Percentiles rank a stretch among this genome's conserved stretches.
phyloP scores from a whole-genome alignment of 2,113 vertebrate genomes.

The Geococcyx californianus region DNA sequence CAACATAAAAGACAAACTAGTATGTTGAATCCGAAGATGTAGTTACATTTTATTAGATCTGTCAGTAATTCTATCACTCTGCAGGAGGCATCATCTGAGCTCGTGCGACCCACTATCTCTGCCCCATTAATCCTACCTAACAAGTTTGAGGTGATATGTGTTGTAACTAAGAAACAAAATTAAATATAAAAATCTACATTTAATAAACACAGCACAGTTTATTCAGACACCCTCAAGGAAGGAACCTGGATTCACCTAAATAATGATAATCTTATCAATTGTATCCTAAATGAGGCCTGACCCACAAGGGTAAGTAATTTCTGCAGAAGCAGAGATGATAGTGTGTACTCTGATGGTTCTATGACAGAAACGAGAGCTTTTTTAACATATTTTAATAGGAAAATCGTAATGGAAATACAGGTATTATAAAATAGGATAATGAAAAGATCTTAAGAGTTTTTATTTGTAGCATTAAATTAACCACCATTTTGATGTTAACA shows the following conservation, averaged over 20 bases:
- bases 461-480: not conserved
- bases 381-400: not conserved
- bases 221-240: not conserved
- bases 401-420: not conserved
- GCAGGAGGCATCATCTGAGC: not conserved
- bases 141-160: conserved; percentile 12
- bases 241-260: not conserved
- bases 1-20: conserved; percentile 25
- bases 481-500: not conserved
- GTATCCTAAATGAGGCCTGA: not conserved
- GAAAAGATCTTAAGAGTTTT: not conserved
- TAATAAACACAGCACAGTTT: not conserved
- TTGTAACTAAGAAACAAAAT: conserved; percentile 28
- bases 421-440: not conserved
- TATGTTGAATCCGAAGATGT: not conserved
- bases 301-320: not conserved
- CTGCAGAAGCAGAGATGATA: not conserved
- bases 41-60: conserved; percentile 54
- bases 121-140: conserved; percentile 53
- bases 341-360: not conserved
- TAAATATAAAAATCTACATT: not conserved
- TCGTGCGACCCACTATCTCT: not conserved
- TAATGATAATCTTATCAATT: not conserved
- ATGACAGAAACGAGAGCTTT: not conserved
- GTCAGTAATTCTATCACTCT: conserved; percentile 53